Evolutionary conservation across 2,888 invertebrate species (phyloP).

Genomic region (Dynastes hyllus): DNA sequence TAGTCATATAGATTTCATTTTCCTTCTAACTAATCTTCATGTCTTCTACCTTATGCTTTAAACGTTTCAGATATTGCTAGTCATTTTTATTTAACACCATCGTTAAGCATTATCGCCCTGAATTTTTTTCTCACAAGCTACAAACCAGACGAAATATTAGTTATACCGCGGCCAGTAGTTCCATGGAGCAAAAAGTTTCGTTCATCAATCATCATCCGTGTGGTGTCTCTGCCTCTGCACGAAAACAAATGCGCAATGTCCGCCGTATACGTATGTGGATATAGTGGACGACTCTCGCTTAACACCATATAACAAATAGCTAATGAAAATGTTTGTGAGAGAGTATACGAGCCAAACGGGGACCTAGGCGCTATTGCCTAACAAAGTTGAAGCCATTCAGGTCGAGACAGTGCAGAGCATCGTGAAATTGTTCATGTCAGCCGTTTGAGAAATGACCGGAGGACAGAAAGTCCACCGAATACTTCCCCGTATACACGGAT

Average conservation of each 20-base stretch:
- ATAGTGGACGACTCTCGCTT: conserved; percentile 51
- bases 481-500: not conserved
- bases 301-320: conserved; percentile 68
- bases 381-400: conserved; percentile 56
- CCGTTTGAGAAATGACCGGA: conserved; percentile 68
- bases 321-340: conserved; percentile 70
- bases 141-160: too few relatives aligned
- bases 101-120: too few relatives aligned
- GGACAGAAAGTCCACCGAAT: conserved; percentile 24
- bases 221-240: not conserved
- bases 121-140: too few relatives aligned
- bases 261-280: conserved; percentile 23
- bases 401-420: conserved; percentile 56
- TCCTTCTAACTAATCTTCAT: too few relatives aligned
- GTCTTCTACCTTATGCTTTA: too few relatives aligned
- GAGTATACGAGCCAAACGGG: conserved; percentile 58
- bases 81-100: too few relatives aligned
- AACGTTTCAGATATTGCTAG: too few relatives aligned
- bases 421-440: conserved; percentile 67
- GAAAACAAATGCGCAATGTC: conserved; percentile 33
- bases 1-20: too few relatives aligned
- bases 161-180: not conserved
- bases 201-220: conserved; percentile 32
- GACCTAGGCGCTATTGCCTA: conserved; percentile 47
- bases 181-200: conserved; percentile 11